Base-by-base conservation (phyloP, 2,797 vertebrate genomes). In the Spea hammondii region DNA sequence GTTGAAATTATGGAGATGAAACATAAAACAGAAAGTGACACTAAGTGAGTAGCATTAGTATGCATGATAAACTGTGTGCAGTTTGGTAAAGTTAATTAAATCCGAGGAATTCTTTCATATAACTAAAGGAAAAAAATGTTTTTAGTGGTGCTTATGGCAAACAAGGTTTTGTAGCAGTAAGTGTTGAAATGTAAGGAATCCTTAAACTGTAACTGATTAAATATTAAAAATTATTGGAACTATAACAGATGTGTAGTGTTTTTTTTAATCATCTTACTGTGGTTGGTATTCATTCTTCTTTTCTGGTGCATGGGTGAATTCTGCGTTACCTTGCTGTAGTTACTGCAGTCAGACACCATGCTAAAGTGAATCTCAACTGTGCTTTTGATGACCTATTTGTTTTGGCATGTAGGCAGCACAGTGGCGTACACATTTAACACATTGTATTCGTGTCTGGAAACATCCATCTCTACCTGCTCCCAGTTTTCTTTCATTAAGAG, bases 1-100 rank as follows among this genome's bases (percentile, higher is more conserved):
- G 94, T 99, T 84, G 98, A 99, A 85, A 98, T 98, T 70, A 98
- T 99, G 96, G 97, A 99, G 87, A 99, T 99, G 98, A 99, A 94
- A 79, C 98, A 99, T 86, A 99, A 98, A 89, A 97, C 95, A 0
- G 98, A 98, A 86, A 96, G 95, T 0, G 97, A 99, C 82, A 98
- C 97, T 79, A 90, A 93, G 98, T 99, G 85, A 92, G 96, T 92
- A 65, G 4, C 13, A 32, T 4, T 12, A 10, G 49, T 46, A 5
- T 69, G 17, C 44, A n/a, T 17, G 47, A 32, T 32, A 32, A 32
- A 32, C 32, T 32, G 32, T 32, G 32, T 32, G 32, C 32, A 32
- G 32, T 32, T 32, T 32, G 32, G 32, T 32, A 32, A 32, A 32
- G 32, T 32, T 32, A 32, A 32, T 32, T 32, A 32, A 17, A 17